Base-by-base conservation (phyloP, 2,113 vertebrate genomes). In the Seriola aureovittata region DNA sequence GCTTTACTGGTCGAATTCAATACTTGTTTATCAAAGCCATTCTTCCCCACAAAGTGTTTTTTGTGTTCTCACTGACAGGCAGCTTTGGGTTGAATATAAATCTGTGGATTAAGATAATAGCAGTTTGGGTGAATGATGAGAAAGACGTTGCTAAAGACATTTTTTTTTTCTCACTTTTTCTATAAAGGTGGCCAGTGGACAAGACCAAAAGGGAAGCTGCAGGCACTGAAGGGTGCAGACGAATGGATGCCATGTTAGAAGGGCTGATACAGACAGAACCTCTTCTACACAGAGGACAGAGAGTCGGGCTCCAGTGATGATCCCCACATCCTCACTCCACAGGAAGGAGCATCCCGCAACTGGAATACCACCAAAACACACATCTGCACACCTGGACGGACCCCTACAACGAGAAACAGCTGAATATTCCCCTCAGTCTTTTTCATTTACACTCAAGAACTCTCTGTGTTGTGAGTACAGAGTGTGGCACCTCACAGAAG, bases 301-400 rank as follows among this genome's bases (percentile, higher is more conserved):
- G 55, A 80, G 63, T 71, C 25, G 0, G 64, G 80, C 84, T 78
- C 67, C 85, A 86, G 90, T 91, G 89, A 92, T 91, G 91, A 85
- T 84, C 89, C 52, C 85, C 58, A 69, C 66, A 63, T 60, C 70
- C 66, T 80, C 50, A 65, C 67, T 9, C 74, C 71, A n/a, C 85
- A 78, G 86, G 71, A 91, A 90, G 87, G 78, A 87, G 75, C 85
- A 74, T 62, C 70, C 71, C 9, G 8, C 70, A 82, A 76, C 84
- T 84, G 78, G 85, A 87, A 59, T 62, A 72, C 60, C 77, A 85
- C 78, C 48, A 29, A 75, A 71, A 82, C 58, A 60, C 71, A 72
- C 85, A 84, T 69, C 65, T 80, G 72, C 80, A 75, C 75, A 78
- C 64, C 85, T 67, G 78, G 78, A 86, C 59, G 74, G 52, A 70